A percentile compares a stretch with the other conserved stretches of the same genome.
phyloP scores from a whole-genome alignment of 2,113 vertebrate genomes.

The Brachyhypopomus occidentalis region DNA sequence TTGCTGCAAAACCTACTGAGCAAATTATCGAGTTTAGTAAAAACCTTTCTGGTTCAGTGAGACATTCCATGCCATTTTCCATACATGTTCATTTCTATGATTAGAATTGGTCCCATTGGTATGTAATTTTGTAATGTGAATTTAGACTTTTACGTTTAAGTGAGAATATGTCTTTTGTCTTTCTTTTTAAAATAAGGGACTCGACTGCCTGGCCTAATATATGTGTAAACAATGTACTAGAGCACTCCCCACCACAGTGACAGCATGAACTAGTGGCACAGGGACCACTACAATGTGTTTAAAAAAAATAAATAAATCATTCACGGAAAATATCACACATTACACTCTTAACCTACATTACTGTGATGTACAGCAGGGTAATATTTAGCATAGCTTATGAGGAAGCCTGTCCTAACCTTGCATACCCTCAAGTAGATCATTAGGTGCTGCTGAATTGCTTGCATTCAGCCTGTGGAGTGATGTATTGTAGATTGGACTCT shows the following conservation, averaged over 20 bases:
- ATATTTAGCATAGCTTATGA: slow-evolving; percentile 19
- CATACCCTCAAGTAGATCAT: background rate
- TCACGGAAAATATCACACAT: slow-evolving; percentile 13
- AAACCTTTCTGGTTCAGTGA: no score
- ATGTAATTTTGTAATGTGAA: no score
- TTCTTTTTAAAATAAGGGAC: no score
- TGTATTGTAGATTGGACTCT: background rate
- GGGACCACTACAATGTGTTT: background rate
- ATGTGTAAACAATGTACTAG: no score
- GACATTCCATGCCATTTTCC: no score
- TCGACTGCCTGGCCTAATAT: no score
- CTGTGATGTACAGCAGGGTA: background rate
- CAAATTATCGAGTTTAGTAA: background rate
- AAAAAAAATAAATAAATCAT: background rate
- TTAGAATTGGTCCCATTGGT: no score
- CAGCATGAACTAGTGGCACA: background rate
- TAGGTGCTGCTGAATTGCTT: slow-evolving; percentile 18
- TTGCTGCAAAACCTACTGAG: background rate
- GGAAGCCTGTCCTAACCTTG: background rate
- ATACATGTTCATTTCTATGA: no score
- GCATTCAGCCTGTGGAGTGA: no score
- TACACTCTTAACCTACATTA: background rate
- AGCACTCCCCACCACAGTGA: no score
- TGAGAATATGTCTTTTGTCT: no score
- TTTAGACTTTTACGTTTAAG: no score